A percentile compares a stretch with the other conserved stretches of the same genome.
These are phyloP conservation scores for Sturnus vulgaris DNA, from an alignment of 2,113 vertebrate genomes.

Conservation along the genomic window DNA sequence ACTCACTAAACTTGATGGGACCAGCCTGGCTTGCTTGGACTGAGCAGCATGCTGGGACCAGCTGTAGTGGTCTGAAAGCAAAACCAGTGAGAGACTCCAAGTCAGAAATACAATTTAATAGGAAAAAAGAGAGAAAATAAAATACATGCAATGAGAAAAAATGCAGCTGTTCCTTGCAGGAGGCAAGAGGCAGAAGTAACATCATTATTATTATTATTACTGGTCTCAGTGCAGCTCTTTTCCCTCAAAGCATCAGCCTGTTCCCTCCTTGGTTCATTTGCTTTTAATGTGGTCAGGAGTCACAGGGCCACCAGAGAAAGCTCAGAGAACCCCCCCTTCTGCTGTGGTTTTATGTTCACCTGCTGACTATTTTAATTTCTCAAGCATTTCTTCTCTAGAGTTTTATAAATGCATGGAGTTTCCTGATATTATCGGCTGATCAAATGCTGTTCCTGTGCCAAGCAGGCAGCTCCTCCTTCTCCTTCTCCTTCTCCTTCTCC, in stretches of 20 bases:
- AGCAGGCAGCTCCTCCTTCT: not conserved
- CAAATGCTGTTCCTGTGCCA: not conserved
- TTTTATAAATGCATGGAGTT: not conserved
- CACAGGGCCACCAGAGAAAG: not conserved
- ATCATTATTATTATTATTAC: not conserved
- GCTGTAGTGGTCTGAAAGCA: no score
- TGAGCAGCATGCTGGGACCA: not conserved
- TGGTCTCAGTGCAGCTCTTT: not conserved
- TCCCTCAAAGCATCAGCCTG: not conserved
- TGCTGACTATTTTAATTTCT: not conserved
- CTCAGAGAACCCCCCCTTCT: not conserved
- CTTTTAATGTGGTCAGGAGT: not conserved
- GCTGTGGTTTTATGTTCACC: not conserved
- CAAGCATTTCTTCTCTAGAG: not conserved
- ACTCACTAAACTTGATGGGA: not conserved
- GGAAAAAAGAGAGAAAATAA: no score
- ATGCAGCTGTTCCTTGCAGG: not conserved
- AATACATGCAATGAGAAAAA: not conserved
- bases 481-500: not conserved
- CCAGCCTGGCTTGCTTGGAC: no score
- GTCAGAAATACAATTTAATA: no score
- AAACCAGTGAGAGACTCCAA: no score
- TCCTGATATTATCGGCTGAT: not conserved
- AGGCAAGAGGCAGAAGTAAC: not conserved
- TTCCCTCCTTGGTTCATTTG: not conserved